Evolutionary conservation across 2,888 invertebrate species (phyloP), one percentile per base, ranked within the genome.

Genomic region (Bruchidius siliquastri): DNA sequence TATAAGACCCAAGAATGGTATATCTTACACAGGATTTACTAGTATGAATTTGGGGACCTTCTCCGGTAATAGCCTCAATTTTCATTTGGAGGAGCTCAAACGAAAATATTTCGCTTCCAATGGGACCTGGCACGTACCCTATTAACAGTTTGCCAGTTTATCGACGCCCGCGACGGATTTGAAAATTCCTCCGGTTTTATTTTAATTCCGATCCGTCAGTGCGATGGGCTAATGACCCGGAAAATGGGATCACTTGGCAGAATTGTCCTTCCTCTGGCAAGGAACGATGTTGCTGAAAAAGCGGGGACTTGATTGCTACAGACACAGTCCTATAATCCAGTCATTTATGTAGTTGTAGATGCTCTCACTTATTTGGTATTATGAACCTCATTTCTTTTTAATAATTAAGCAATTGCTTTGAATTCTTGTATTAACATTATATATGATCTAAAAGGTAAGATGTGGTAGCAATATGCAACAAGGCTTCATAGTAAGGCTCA

Each of bases 211-310:
- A 49, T 49, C 49, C 49, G 49, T 49, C 49, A 49, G 49, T 8
- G 49, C 6, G 49, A 49, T 32, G 70, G 70, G 72, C 76, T 85
- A 85, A 85, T 85, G 84, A 83, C 81, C 82, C 82, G 83, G 84
- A 84, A 85, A 85, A 85, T 84, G 82, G 81, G 83, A 85, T 84
- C 83, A 83, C 83, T 83, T 84, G 6, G 6, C 49, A 13, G 49
- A 49, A 49, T 49, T 13, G 49, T 49, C 49, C 18, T 49, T 49
- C 49, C 49, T 13, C 18, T 13, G 49, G 18, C 49, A 49, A 49
- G 18, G 18, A 18, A 49, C 49, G 49, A 4, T 49, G 49, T 49
- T 49, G 49, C 49, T 49, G 49, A 49, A 49, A 49, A 49, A 49
- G 18, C 18, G 10, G 49, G 49, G 49, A 30, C 49, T 49, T 49